phyloP scores from a whole-genome alignment of 2,888 invertebrate genomes.

The Dicycla oo region DNA sequence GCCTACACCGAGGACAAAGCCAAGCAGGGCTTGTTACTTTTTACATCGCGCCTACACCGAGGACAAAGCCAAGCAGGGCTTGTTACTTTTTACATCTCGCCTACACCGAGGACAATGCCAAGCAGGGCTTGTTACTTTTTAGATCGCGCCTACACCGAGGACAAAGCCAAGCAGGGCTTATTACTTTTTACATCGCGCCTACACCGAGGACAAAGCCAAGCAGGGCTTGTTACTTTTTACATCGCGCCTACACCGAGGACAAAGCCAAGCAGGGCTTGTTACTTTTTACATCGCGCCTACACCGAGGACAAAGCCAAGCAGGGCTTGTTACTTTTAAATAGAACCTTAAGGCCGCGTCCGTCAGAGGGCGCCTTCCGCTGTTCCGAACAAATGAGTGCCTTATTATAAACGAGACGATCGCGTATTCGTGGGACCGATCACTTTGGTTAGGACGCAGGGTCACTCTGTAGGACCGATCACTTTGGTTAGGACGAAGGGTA shows the following conservation, averaged over 20 bases:
- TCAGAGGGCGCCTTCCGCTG: not conserved
- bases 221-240: too few species aligned
- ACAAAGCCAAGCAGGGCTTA: too few species aligned
- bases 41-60: not conserved
- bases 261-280: too few species aligned
- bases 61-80: too few species aligned
- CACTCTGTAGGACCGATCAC: not conserved
- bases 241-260: not conserved
- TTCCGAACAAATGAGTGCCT: not conserved
- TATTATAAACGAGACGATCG: not conserved
- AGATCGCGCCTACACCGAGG: not conserved
- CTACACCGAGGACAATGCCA: not conserved
- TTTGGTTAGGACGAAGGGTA: not conserved
- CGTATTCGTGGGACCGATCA: not conserved
- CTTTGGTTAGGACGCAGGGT: not conserved
- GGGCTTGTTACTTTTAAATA: not conserved
- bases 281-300: not conserved
- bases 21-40: too few species aligned
- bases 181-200: not conserved
- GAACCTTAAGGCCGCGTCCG: too few species aligned
- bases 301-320: not conserved
- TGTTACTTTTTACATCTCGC: not conserved
- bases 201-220: not conserved
- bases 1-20: not conserved
- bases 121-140: too few species aligned